Evolutionary conservation across 2,888 invertebrate species (phyloP).

Genomic region (Mechanitis mazaeus): DNA sequence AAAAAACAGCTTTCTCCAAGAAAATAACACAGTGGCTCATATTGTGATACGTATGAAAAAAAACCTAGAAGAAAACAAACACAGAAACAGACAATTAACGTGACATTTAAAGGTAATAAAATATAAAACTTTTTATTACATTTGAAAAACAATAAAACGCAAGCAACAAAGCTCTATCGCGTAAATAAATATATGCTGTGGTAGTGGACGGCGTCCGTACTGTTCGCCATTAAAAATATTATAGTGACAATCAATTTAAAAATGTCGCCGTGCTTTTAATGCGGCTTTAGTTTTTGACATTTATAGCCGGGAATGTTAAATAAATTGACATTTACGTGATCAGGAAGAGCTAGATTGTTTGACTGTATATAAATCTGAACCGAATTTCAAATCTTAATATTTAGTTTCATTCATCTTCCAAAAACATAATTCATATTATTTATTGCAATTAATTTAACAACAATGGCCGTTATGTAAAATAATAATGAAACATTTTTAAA

Average conservation of each 20-base stretch:
- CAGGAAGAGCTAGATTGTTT: slow-evolving; percentile 16
- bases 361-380: slow-evolving; percentile 4
- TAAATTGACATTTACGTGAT: slow-evolving; percentile 28
- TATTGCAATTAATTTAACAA: too few species aligned
- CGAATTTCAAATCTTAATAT: too few species aligned
- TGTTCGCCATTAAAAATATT: slow-evolving; percentile 65
- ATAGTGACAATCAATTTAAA: slow-evolving; percentile 60
- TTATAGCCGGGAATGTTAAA: slow-evolving; percentile 42
- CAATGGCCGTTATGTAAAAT: too few species aligned
- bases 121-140: slow-evolving; percentile 47
- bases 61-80: too few species aligned
- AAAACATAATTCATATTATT: too few species aligned
- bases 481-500: too few species aligned
- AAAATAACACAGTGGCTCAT: background rate
- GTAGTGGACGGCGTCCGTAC: slow-evolving; percentile 51
- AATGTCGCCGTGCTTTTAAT: slow-evolving; percentile 61
- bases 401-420: too few species aligned
- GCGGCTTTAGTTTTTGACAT: slow-evolving; percentile 62
- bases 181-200: slow-evolving; percentile 55
- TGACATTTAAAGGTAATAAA: slow-evolving; percentile 16
- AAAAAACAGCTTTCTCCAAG: too few species aligned
- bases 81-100: background rate
- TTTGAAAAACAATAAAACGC: slow-evolving; percentile 58
- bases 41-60: background rate
- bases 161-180: slow-evolving; percentile 56